phyloP scores from a whole-genome alignment of 2,888 invertebrate genomes.

The Sceliomorpha sp. region DNA sequence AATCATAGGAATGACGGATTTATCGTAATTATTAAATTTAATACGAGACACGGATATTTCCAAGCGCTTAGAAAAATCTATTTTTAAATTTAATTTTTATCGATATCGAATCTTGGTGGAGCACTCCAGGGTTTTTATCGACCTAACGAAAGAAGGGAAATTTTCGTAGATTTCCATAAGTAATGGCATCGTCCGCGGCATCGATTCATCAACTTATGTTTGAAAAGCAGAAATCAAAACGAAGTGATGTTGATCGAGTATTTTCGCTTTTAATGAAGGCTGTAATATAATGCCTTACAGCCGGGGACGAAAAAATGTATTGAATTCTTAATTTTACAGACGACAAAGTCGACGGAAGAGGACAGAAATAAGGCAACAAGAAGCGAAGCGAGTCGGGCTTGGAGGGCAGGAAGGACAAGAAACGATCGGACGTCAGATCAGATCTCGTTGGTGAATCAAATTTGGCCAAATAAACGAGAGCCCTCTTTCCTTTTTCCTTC shows the following conservation, averaged over 20 bases:
- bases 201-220: too few species aligned
- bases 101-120: too few species aligned
- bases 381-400: conserved; percentile 11
- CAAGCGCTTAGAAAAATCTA: too few species aligned
- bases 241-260: not conserved
- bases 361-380: conserved; percentile 8
- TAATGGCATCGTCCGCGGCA: too few species aligned
- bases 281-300: not conserved
- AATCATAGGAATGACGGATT: too few species aligned
- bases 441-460: conserved; percentile 69
- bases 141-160: too few species aligned
- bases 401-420: conserved; percentile 63
- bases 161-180: too few species aligned
- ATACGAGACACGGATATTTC: too few species aligned
- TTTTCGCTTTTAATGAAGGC: conserved; percentile 2
- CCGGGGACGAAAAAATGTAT: conserved; percentile 1
- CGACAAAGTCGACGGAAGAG: conserved; percentile 2
- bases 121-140: too few species aligned
- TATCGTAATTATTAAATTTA: too few species aligned
- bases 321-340: conserved; percentile 11
- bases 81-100: too few species aligned
- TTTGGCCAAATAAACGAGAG: conserved; percentile 60
- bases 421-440: conserved; percentile 75
- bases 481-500: conserved; percentile 10
- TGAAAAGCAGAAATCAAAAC: too few species aligned